Percentiles rank a stretch among this genome's conserved stretches.
These are phyloP conservation scores for Tinea trinotella DNA, from an alignment of 2,888 invertebrate species.

Conservation along the genomic window DNA sequence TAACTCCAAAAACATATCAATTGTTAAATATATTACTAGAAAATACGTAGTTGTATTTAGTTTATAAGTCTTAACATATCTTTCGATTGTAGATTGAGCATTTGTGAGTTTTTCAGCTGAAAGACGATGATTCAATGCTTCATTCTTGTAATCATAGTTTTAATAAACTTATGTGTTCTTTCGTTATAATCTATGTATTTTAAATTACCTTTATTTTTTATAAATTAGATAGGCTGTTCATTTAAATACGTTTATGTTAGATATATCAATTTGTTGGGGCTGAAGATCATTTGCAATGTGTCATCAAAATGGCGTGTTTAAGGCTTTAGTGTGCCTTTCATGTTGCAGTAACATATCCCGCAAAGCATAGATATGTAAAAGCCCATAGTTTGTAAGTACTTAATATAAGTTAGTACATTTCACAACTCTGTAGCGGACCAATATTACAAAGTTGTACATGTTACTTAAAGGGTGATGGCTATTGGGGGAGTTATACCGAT, in stretches of 20 bases:
- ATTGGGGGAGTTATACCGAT: constrained; percentile 17
- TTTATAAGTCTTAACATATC: constrained; percentile 57
- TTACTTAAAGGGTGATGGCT: constrained; percentile 32
- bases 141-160: neutral
- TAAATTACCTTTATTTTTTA: constrained; percentile 11
- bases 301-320: neutral
- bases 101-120: neutral
- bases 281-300: neutral
- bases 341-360: constrained; percentile 67
- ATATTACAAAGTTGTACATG: constrained; percentile 72
- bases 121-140: neutral
- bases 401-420: constrained; percentile 60
- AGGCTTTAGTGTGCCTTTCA: constrained; percentile 61
- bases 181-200: neutral
- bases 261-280: neutral
- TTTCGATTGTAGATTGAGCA: constrained; percentile 34
- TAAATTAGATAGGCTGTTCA: constrained; percentile 3
- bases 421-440: constrained; percentile 70
- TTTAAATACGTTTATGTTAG: neutral
- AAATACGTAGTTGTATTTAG: constrained; percentile 56
- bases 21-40: constrained; percentile 67
- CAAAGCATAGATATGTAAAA: constrained; percentile 64
- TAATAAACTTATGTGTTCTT: neutral
- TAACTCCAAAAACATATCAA: constrained; percentile 69
- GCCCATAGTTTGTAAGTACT: constrained; percentile 46